phyloP scores from a whole-genome alignment of 2,888 invertebrate species.

The Callimorpha dominula region DNA sequence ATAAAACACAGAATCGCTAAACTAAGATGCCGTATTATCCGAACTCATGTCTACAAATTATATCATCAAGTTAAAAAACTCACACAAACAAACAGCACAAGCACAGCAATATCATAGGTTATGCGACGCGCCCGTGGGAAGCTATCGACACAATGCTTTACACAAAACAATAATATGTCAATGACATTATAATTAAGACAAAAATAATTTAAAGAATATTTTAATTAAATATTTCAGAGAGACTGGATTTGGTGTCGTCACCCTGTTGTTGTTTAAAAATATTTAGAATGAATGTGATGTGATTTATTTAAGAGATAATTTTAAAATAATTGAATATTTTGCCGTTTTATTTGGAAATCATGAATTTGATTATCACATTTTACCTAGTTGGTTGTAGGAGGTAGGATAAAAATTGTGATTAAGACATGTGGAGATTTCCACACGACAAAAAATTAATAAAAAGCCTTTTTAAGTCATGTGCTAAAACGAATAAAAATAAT shows the following conservation, averaged over 20 bases:
- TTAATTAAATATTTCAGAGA: constrained; percentile 8
- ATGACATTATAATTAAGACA: constrained; percentile 5
- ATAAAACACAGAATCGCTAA: too few species aligned
- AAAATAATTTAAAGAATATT: constrained; percentile 7
- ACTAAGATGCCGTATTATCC: too few species aligned
- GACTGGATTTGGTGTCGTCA: constrained; percentile 3
- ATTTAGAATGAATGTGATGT: background rate
- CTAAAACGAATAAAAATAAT: too few species aligned
- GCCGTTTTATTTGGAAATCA: too few species aligned
- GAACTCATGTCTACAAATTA: background rate
- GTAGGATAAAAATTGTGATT: too few species aligned
- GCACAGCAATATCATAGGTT: background rate
- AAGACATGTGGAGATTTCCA: too few species aligned
- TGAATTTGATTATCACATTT: too few species aligned
- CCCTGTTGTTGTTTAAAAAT: background rate
- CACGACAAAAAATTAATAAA: too few species aligned
- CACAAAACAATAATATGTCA: constrained; percentile 5
- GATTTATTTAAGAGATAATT: background rate
- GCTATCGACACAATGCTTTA: background rate
- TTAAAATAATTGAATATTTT: background rate
- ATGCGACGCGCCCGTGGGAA: constrained; percentile 11
- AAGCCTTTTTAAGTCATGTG: too few species aligned
- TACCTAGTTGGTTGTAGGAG: too few species aligned
- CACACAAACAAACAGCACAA: background rate
- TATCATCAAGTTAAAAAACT: background rate